phyloP scores from a whole-genome alignment of 2,113 vertebrate genomes.

The Callipepla squamata region DNA sequence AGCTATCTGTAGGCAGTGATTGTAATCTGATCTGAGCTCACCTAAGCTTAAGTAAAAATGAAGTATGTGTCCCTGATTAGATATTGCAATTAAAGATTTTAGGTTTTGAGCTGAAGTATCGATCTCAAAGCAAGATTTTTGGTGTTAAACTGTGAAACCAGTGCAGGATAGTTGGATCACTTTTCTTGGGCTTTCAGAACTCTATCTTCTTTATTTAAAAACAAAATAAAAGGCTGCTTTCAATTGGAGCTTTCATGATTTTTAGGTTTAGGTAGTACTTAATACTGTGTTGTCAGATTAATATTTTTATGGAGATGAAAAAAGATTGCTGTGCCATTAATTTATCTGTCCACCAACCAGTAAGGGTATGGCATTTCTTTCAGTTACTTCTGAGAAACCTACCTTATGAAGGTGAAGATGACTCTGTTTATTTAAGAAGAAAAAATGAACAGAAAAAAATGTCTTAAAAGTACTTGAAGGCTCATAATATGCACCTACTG shows the following conservation, averaged over 20 bases:
- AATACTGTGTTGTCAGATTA: background rate
- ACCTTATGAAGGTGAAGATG: background rate
- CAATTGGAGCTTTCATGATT: background rate
- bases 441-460: background rate
- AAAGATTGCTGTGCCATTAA: background rate
- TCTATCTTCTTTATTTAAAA: background rate
- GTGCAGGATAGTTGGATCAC: conserved; percentile 34
- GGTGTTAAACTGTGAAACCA: background rate
- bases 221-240: background rate
- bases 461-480: background rate
- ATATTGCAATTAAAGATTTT: background rate
- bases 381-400: background rate
- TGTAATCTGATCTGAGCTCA: conserved; percentile 27
- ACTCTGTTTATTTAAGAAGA: background rate
- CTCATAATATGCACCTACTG: background rate
- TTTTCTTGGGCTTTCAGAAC: conserved; percentile 20
- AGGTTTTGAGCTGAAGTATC: background rate
- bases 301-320: no score
- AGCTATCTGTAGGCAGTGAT: background rate
- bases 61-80: conserved; percentile 4
- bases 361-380: background rate
- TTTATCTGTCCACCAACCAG: background rate
- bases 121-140: background rate
- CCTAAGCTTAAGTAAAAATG: conserved; percentile 13
- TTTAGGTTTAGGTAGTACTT: background rate